Evolutionary conservation across 2,797 vertebrate species (phyloP), one percentile per base, ranked within the genome.

Genomic region (Cheirogaleus major): DNA sequence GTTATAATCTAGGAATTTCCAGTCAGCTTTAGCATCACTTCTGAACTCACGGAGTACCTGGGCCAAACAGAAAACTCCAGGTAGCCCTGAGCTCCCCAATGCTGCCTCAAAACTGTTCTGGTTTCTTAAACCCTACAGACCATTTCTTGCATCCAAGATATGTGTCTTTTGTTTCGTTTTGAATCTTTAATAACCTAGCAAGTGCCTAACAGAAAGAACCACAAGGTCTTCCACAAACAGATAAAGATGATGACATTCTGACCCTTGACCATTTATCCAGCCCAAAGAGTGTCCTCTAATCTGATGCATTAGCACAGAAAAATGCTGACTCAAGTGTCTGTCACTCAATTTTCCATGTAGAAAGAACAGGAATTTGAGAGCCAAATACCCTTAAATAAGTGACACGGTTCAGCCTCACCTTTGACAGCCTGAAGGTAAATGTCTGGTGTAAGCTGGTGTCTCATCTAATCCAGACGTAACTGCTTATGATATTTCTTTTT

Each of bases 401-500:
- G 50, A 69, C 0, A 4, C 30, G 50, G 32, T 17, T 75, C 65
- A 69, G 50, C 5, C 52, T 95, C 59, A 59, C 22, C 32, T 81
- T 91, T 45, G 23, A 86, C n/a, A 85, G 86, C 43, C 57, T 27
- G 67, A 80, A 91, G 72, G 83, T 78, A 91, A 95, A 92, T 67
- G 41, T 95, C 81, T 75, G 30, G 25, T 55, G 23, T 57, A 80
- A 92, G 32, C 5, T 52, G 70, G 93, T 25, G 95, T 84, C 67
- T 93, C 41, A 80, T 50, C 59, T 94, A 91, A 91, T 70, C 52
- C 91, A 96, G 88, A 88, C 27, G 35, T 69, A 84, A 61, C 11
- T 38, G 32, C 83, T 43, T n/a, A 4, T 86, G 95, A 95, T 61
- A 73, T 96, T 96, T 94, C 72, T 18, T 13, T 57, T 87, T 35